A percentile compares a stretch with the other conserved stretches of the same genome.
These are phyloP conservation scores for Stigmatopora argus DNA, from an alignment of 2,113 vertebrate genomes.

Conservation along the genomic window DNA sequence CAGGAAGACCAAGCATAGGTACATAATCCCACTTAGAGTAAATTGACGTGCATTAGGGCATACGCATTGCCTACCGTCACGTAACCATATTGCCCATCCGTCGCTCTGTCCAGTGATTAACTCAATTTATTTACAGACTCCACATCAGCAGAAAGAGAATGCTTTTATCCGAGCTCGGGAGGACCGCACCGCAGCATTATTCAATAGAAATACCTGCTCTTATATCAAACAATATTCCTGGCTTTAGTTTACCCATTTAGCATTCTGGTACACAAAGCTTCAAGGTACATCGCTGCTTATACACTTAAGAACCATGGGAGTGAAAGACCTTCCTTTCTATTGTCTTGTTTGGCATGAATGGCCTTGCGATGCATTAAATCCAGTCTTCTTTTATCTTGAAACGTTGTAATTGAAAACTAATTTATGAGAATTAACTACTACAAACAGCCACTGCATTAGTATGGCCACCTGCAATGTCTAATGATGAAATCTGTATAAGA, in stretches of 20 bases:
- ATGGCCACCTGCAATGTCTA: neutral
- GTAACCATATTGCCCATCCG: conserved; percentile 43
- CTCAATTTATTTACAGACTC: conserved; percentile 45
- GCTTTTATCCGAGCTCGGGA: conserved; percentile 59
- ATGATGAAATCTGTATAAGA: too few relatives aligned
- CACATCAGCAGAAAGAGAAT: conserved; percentile 43
- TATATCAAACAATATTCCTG: conserved; percentile 41
- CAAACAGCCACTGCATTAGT: neutral
- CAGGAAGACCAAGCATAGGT: neutral
- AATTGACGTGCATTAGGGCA: conserved; percentile 31
- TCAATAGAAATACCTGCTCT: conserved; percentile 54
- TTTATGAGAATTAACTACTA: conserved; percentile 1
- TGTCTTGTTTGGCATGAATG: conserved; percentile 31
- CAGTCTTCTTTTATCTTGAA: conserved; percentile 5
- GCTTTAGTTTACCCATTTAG: neutral
- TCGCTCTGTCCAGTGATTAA: conserved; percentile 62
- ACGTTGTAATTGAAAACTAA: conserved; percentile 11
- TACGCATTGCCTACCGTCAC: conserved; percentile 16
- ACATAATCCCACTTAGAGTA: neutral
- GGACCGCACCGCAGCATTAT: conserved; percentile 36
- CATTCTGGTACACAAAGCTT: conserved; percentile 14
- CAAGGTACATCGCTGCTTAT: conserved; percentile 12
- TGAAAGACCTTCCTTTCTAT: conserved; percentile 16
- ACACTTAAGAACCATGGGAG: conserved; percentile 7
- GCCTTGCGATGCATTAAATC: conserved; percentile 9